Percentiles rank a stretch among this genome's conserved stretches.
phyloP scores from a whole-genome alignment of 1,140 invertebrate genomes.

The Procambarus clarkii region DNA sequence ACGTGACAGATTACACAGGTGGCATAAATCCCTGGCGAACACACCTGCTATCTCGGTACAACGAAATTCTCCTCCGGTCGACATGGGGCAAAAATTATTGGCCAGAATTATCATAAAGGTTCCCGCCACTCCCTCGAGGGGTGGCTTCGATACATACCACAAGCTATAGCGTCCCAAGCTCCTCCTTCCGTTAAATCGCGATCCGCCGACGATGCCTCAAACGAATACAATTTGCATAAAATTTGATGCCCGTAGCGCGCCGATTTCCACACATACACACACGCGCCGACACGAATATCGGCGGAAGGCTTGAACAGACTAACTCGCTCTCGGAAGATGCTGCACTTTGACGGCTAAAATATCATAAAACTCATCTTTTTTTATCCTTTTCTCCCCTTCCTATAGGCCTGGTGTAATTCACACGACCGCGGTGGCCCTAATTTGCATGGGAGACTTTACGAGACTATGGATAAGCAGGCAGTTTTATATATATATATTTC shows the following conservation, averaged over 20 bases:
- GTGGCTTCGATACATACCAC: constrained; percentile 28
- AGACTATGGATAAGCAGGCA: neutral
- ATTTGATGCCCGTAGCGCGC: constrained; percentile 25
- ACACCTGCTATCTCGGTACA: no score
- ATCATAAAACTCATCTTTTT: constrained; percentile 48
- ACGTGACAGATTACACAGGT: neutral
- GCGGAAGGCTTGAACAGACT: constrained; percentile 30
- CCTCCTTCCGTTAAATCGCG: constrained; percentile 30
- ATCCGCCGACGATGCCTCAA: constrained; percentile 3
- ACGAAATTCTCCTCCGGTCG: no score
- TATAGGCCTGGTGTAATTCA: constrained; percentile 42
- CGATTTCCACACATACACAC: constrained; percentile 21
- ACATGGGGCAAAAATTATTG: neutral
- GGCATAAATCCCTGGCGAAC: no score
- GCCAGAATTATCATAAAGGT: constrained; percentile 2
- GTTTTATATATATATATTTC: no score
- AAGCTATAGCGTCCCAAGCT: neutral
- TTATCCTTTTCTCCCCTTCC: neutral
- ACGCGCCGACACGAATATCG: constrained; percentile 19
- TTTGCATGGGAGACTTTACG: constrained; percentile 20
- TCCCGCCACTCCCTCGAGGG: neutral
- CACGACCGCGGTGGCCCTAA: constrained; percentile 48
- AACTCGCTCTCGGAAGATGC: constrained; percentile 17
- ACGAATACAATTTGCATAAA: constrained; percentile 46
- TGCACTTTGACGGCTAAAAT: constrained; percentile 14